phyloP scores from a whole-genome alignment of 2,797 vertebrate genomes.

The Phylloscopus collybita region DNA sequence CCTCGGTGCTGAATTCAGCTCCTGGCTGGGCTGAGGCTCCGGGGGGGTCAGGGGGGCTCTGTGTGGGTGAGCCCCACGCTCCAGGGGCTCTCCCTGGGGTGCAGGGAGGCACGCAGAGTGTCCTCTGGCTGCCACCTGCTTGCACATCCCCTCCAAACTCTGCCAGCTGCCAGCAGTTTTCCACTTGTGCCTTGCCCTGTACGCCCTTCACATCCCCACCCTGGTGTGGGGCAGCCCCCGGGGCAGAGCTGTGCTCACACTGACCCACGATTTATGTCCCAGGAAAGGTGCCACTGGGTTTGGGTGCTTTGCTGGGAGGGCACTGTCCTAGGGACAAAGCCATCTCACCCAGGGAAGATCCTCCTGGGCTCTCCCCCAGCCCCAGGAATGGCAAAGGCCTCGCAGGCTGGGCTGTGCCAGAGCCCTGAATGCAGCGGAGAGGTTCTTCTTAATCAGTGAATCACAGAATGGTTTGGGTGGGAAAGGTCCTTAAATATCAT shows the following conservation, averaged over 20 bases:
- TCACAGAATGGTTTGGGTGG: neutral
- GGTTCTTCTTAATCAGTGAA: neutral
- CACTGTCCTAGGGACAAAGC: neutral
- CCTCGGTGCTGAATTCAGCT: neutral
- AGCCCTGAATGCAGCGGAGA: neutral
- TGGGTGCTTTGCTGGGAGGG: too few species aligned
- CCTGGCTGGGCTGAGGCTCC: neutral
- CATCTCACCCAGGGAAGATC: neutral
- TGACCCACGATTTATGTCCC: neutral
- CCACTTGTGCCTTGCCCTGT: neutral
- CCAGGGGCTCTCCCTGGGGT: neutral
- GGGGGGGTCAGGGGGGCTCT: neutral
- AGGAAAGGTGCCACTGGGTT: neutral
- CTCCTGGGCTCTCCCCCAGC: neutral
- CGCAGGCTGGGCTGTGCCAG: neutral
- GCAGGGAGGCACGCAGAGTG: neutral
- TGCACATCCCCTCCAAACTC: neutral
- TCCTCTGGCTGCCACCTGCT: neutral
- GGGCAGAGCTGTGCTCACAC: neutral
- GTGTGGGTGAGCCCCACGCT: neutral
- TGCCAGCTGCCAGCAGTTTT: neutral
- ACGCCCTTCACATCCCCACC: neutral
- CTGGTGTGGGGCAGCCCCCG: neutral
- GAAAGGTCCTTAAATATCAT: rapidly evolving
- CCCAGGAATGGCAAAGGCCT: neutral